Evolutionary conservation across 1,140 invertebrate genomes (phyloP).

Genomic region (Telenomus remus): DNA sequence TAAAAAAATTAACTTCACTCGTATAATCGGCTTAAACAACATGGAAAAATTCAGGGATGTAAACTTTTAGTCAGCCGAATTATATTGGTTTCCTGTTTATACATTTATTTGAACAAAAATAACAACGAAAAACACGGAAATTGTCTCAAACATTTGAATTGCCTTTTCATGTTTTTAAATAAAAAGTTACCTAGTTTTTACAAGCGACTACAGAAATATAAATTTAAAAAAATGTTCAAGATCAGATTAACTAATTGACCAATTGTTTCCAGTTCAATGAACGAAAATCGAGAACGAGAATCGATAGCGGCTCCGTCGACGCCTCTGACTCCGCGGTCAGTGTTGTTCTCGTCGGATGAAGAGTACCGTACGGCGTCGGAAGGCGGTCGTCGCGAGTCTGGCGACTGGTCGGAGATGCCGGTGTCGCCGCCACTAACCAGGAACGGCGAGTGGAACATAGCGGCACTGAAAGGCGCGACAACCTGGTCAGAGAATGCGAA

Average conservation of each 20-base stretch:
- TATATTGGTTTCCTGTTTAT: too few species aligned
- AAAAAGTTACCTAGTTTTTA: too few species aligned
- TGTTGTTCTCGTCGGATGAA: constrained; percentile 88
- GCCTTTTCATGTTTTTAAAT: too few species aligned
- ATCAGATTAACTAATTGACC: not conserved
- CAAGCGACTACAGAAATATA: too few species aligned
- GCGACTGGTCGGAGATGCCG: constrained; percentile 71
- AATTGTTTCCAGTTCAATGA: constrained; percentile 57
- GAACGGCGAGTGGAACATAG: constrained; percentile 74
- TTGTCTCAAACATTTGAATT: too few species aligned
- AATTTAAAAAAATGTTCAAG: too few species aligned
- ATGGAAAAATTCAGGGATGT: too few species aligned
- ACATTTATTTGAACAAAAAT: too few species aligned
- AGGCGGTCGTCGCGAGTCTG: constrained; percentile 74
- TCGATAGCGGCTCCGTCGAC: constrained; percentile 77
- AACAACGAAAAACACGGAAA: too few species aligned
- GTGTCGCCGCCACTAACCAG: constrained; percentile 66
- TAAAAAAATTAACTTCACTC: too few species aligned
- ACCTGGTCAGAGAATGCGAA: constrained; percentile 66
- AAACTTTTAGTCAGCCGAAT: too few species aligned
- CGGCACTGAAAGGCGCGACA: constrained; percentile 61
- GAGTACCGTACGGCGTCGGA: constrained; percentile 90
- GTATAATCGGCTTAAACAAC: too few species aligned
- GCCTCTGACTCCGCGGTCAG: constrained; percentile 79
- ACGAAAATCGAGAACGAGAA: constrained; percentile 64